phyloP scores from a whole-genome alignment of 2,113 vertebrate species.

The Amazona vittata region DNA sequence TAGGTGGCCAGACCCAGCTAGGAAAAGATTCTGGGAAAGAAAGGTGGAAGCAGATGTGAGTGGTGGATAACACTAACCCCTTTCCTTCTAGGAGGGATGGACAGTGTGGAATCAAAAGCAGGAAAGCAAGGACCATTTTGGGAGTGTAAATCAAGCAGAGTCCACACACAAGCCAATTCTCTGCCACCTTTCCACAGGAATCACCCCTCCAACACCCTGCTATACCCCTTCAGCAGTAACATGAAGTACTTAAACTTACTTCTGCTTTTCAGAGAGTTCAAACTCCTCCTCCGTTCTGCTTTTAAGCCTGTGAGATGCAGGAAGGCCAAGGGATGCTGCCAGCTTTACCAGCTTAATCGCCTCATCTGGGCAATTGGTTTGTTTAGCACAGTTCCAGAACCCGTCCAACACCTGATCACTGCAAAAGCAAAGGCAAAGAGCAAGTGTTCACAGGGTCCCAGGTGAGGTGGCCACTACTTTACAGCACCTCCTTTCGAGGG shows the following conservation, averaged over 20 bases:
- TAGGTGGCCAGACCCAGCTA: neutral
- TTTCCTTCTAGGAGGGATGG: neutral
- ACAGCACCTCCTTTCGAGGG: neutral
- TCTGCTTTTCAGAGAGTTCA: conserved; percentile 76
- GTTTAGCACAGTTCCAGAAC: conserved; percentile 77
- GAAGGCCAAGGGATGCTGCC: conserved; percentile 79
- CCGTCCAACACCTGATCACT: conserved; percentile 79
- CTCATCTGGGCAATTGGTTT: conserved; percentile 33
- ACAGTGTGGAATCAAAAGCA: neutral
- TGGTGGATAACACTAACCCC: fast-evolving
- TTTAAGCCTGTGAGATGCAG: conserved; percentile 70
- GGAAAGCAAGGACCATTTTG: neutral
- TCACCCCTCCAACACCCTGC: neutral
- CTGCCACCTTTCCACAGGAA: neutral
- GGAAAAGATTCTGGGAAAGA: neutral
- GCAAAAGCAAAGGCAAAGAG: neutral
- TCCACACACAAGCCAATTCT: neutral
- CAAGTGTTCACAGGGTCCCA: neutral
- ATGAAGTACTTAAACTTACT: conserved; percentile 73
- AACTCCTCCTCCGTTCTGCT: conserved; percentile 71
- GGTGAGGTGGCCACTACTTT: neutral
- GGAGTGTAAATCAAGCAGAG: neutral
- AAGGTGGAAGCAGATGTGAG: neutral
- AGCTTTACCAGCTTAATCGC: conserved; percentile 86
- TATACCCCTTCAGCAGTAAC: neutral